Evolutionary conservation across 1,140 invertebrate species (phyloP).

Genomic region (Agrypnia vestita): DNA sequence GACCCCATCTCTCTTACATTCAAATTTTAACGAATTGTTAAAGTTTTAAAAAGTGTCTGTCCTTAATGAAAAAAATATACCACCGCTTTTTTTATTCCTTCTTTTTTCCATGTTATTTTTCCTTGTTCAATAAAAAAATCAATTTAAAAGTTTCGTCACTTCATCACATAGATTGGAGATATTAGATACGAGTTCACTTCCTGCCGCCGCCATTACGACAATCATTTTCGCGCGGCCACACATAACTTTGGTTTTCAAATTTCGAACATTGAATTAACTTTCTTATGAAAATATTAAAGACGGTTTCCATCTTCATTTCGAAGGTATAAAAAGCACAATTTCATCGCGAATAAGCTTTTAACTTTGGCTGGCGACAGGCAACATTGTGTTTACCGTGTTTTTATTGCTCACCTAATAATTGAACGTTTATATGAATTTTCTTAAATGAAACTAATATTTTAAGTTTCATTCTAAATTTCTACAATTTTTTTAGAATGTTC

Average conservation of each 20-base stretch:
- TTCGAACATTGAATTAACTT: slow-evolving; percentile 27
- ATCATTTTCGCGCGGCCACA: slow-evolving; percentile 16
- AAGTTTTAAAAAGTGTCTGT: too few relatives aligned
- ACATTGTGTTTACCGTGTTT: background rate
- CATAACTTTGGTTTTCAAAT: slow-evolving; percentile 39
- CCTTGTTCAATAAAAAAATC: slow-evolving; percentile 30
- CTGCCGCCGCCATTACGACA: slow-evolving; percentile 11
- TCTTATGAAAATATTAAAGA: slow-evolving; percentile 32
- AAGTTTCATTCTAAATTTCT: too few relatives aligned
- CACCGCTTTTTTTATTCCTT: background rate
- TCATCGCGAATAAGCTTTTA: slow-evolving; percentile 24
- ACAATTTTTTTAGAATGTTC: too few relatives aligned
- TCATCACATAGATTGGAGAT: slow-evolving; percentile 5
- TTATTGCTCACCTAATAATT: background rate
- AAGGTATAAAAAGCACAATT: slow-evolving; percentile 45
- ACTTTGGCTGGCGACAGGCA: background rate
- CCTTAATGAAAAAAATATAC: too few relatives aligned
- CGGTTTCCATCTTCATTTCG: slow-evolving; percentile 9
- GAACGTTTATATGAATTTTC: too few relatives aligned
- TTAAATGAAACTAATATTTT: too few relatives aligned
- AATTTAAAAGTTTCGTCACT: slow-evolving; percentile 26
- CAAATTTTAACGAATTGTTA: too few relatives aligned
- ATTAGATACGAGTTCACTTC: slow-evolving; percentile 10
- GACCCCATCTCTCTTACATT: too few relatives aligned
- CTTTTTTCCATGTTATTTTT: background rate